Conservation (phyloP, 2,797 vertebrate species). For the Delichon dasypus region DNA sequence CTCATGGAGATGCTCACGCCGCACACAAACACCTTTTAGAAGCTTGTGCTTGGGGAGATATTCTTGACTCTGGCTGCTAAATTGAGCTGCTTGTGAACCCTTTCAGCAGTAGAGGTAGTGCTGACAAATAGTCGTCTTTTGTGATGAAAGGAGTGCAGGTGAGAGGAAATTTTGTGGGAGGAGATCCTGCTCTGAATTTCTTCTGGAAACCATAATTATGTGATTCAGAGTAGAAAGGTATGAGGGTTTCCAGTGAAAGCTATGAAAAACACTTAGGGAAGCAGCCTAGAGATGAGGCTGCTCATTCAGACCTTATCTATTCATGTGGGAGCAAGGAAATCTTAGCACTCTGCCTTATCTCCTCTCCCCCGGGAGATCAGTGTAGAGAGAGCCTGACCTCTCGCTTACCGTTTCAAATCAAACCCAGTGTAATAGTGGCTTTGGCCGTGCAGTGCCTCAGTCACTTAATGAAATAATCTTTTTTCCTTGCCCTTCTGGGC, state of each 20-base stretch:
- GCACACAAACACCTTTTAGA: neutral
- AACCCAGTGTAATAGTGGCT: neutral
- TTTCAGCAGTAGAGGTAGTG: neutral
- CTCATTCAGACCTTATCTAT: conserved; percentile 58
- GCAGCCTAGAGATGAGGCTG: conserved; percentile 14
- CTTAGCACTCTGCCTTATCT: conserved; percentile 51
- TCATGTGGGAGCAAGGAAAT: conserved; percentile 20
- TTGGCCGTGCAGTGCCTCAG: neutral
- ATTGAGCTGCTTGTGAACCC: conserved; percentile 9
- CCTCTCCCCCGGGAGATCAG: conserved; percentile 13
- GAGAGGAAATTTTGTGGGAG: conserved; percentile 56
- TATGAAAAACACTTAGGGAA: conserved; percentile 6
- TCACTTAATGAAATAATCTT: conserved; percentile 35
- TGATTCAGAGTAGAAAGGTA: conserved; percentile 15
- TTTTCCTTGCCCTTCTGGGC: neutral
- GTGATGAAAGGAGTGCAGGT: conserved; percentile 53
- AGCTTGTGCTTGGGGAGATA: neutral
- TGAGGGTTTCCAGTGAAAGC: conserved; percentile 18
- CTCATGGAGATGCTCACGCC: neutral
- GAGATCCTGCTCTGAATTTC: conserved; percentile 45
- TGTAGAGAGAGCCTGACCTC: conserved; percentile 37
- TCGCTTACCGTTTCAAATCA: neutral
- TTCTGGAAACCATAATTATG: conserved; percentile 44
- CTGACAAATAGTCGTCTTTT: conserved; percentile 26
- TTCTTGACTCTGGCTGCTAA: neutral